Conservation (phyloP, 2,113 vertebrate genomes). For the Xyliphius kryptos region DNA sequence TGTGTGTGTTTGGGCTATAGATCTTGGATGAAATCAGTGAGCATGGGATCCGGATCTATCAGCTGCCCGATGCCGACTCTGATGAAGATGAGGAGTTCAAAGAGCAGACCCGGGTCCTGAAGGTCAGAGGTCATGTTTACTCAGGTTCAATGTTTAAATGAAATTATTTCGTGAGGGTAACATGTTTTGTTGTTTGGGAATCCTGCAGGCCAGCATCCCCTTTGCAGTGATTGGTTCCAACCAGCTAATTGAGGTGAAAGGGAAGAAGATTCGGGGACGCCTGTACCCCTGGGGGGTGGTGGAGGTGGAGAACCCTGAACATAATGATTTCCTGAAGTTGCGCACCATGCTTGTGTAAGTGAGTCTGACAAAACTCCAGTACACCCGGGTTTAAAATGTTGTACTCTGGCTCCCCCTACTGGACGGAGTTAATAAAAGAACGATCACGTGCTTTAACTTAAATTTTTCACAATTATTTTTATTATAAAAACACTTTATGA, state of each 20-base stretch:
- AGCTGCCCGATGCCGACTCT: conserved; percentile 87
- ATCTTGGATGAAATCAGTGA: conserved; percentile 86
- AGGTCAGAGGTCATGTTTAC: conserved; percentile 61
- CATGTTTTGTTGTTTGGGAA: too few relatives aligned
- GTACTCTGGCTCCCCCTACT: conserved; percentile 21
- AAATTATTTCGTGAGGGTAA: too few relatives aligned
- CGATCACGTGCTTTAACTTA: too few relatives aligned
- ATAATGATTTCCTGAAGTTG: conserved; percentile 86
- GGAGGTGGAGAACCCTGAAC: too few relatives aligned
- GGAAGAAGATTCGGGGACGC: conserved; percentile 81
- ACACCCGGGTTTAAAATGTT: too few relatives aligned
- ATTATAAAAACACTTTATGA: too few relatives aligned
- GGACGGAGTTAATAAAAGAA: neutral
- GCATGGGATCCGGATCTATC: conserved; percentile 85
- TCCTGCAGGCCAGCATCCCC: conserved; percentile 74
- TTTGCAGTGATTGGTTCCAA: conserved; percentile 82
- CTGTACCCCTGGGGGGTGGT: too few relatives aligned
- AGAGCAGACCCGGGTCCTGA: conserved; percentile 82
- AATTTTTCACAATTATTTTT: too few relatives aligned
- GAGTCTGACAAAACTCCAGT: conserved; percentile 50
- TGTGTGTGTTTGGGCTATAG: conserved; percentile 51
- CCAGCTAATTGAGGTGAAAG: conserved; percentile 87
- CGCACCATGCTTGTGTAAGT: conserved; percentile 83
- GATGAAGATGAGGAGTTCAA: too few relatives aligned
- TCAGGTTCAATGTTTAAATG: too few relatives aligned